Conservation (phyloP, 2,888 invertebrate species). For the Nipponacmea schrenckii region DNA sequence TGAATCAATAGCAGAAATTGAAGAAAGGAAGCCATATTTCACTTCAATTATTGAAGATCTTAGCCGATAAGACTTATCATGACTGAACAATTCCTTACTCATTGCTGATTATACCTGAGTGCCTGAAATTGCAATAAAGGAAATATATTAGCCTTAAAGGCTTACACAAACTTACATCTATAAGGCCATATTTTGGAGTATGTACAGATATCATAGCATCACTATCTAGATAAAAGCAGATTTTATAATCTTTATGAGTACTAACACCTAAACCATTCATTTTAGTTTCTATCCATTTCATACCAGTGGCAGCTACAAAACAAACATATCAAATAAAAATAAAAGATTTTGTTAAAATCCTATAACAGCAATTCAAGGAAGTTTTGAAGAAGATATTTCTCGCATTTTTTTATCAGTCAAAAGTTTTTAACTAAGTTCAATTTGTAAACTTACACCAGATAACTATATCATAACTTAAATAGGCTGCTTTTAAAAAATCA, state of each 20-base stretch:
- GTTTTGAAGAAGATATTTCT: not conserved
- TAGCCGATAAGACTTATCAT: too few relatives aligned
- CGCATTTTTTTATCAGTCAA: not conserved
- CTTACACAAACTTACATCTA: constrained; percentile 76
- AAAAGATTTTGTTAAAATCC: too few relatives aligned
- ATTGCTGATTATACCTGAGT: too few relatives aligned
- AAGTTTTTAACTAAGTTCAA: not conserved
- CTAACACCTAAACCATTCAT: constrained; percentile 90
- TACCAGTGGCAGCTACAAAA: constrained; percentile 83
- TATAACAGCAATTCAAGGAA: not conserved
- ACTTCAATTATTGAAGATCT: too few relatives aligned
- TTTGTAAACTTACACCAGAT: constrained; percentile 82
- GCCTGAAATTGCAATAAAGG: too few relatives aligned
- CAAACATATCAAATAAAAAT: too few relatives aligned
- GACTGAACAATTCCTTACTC: too few relatives aligned
- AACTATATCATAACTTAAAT: constrained; percentile 87
- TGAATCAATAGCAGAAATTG: too few relatives aligned
- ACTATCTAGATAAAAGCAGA: constrained; percentile 90
- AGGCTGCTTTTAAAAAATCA: constrained; percentile 82
- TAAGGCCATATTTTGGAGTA: constrained; percentile 88
- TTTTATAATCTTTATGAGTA: constrained; percentile 85
- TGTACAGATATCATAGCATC: constrained; percentile 95
- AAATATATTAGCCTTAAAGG: too few relatives aligned
- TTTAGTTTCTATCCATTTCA: constrained; percentile 98
- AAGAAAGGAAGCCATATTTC: too few relatives aligned